These are phyloP conservation scores for Ceriagrion tenellum DNA, from an alignment of 2,888 invertebrate genomes.

Conservation along the genomic window DNA sequence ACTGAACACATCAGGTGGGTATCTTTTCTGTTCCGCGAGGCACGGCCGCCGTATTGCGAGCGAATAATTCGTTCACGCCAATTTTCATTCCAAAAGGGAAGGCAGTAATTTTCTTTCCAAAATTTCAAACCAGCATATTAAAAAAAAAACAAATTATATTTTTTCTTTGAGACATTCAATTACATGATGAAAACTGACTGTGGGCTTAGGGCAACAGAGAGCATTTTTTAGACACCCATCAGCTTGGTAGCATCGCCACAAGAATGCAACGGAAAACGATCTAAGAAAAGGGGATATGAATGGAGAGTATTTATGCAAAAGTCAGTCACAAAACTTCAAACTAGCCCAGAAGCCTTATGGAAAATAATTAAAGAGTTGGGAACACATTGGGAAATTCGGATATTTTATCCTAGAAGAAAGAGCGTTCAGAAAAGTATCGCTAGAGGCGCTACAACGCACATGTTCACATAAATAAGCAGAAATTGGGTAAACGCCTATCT, in stretches of 20 bases:
- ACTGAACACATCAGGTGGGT: too few relatives aligned
- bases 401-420: too few relatives aligned
- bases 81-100: not conserved
- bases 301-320: not conserved
- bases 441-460: too few relatives aligned
- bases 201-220: not conserved
- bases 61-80: not conserved
- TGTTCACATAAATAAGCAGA: too few relatives aligned
- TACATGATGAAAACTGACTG: not conserved
- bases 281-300: not conserved
- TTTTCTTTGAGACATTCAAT: not conserved
- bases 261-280: not conserved
- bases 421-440: too few relatives aligned
- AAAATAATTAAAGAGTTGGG: too few relatives aligned
- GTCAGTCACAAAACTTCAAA: not conserved
- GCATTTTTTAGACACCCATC: not conserved
- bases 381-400: too few relatives aligned
- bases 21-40: too few relatives aligned
- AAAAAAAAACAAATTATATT: not conserved
- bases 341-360: not conserved
- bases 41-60: too few relatives aligned
- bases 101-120: not conserved
- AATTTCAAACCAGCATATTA: not conserved
- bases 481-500: too few relatives aligned
- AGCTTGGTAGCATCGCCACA: not conserved